Evolutionary conservation across 2,113 vertebrate genomes (phyloP).

Genomic region (Anoplopoma fimbria): DNA sequence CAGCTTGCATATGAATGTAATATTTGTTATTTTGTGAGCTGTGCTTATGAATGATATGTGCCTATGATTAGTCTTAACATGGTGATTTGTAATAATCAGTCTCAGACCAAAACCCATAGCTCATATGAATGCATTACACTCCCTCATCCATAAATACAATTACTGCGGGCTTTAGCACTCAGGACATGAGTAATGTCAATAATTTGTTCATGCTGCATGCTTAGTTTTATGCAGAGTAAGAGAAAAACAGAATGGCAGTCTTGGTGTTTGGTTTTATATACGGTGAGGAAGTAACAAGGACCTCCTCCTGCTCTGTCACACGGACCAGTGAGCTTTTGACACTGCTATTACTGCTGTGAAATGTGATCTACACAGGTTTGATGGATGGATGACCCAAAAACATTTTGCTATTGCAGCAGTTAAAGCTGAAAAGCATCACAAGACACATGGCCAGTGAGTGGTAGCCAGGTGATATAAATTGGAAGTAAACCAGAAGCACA

Average conservation of each 20-base stretch:
- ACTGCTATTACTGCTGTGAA: conserved; percentile 21
- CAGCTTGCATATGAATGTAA: background rate
- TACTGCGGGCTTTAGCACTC: background rate
- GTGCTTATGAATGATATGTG: conserved; percentile 42
- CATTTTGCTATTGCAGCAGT: background rate
- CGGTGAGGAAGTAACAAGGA: background rate
- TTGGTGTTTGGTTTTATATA: background rate
- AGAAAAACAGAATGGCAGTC: background rate
- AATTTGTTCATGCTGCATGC: background rate
- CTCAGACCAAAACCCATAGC: conserved; percentile 32
- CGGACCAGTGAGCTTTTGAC: background rate
- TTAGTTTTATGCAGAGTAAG: background rate
- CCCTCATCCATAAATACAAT: conserved; percentile 22
- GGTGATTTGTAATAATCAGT: conserved; percentile 57
- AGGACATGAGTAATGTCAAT: background rate
- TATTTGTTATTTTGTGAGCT: conserved; percentile 33
- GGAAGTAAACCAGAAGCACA: background rate
- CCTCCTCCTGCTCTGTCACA: background rate
- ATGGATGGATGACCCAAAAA: conserved; percentile 12
- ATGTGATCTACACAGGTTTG: conserved; percentile 8
- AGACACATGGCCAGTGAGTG: background rate
- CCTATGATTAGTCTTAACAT: conserved; percentile 33
- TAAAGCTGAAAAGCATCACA: conserved; percentile 17
- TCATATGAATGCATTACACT: conserved; percentile 25
- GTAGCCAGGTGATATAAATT: background rate